Evolutionary conservation across 2,888 invertebrate species (phyloP).

Genomic region (Incurvaria masculella): DNA sequence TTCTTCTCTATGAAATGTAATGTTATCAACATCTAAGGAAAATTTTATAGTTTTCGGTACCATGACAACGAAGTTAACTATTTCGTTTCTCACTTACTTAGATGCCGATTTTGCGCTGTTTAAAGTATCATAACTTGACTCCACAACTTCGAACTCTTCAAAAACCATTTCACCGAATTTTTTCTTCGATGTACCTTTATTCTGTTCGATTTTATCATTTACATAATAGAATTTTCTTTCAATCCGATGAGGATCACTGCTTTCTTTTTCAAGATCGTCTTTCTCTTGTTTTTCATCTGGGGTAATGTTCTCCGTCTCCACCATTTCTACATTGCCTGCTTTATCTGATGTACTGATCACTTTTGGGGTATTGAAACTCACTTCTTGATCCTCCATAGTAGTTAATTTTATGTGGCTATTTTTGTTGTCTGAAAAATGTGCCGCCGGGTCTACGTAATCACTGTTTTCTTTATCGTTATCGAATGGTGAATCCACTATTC

Average conservation of each 20-base stretch:
- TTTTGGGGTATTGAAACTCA: background rate
- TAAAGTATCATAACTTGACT: conserved; percentile 58
- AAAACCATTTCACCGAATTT: conserved; percentile 84
- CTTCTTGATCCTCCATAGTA: background rate
- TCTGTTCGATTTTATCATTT: conserved; percentile 55
- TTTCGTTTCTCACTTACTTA: no score
- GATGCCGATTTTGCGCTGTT: conserved; percentile 54
- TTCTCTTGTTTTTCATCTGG: background rate
- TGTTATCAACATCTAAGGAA: no score
- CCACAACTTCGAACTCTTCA: conserved; percentile 74
- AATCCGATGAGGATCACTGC: conserved; percentile 32
- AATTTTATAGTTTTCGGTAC: no score
- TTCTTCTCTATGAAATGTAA: no score
- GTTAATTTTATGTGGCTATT: background rate
- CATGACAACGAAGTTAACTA: no score
- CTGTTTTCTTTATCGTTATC: no score
- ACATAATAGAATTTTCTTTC: conserved; percentile 62
- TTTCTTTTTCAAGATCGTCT: conserved; percentile 7
- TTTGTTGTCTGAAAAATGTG: no score
- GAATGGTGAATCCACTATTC: conserved; percentile 43
- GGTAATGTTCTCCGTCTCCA: background rate
- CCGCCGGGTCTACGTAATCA: no score
- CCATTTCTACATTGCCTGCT: background rate
- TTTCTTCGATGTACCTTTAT: conserved; percentile 51
- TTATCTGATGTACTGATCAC: no score